phyloP scores from a whole-genome alignment of 1,140 invertebrate genomes.

The Drosophila pectinifera region DNA sequence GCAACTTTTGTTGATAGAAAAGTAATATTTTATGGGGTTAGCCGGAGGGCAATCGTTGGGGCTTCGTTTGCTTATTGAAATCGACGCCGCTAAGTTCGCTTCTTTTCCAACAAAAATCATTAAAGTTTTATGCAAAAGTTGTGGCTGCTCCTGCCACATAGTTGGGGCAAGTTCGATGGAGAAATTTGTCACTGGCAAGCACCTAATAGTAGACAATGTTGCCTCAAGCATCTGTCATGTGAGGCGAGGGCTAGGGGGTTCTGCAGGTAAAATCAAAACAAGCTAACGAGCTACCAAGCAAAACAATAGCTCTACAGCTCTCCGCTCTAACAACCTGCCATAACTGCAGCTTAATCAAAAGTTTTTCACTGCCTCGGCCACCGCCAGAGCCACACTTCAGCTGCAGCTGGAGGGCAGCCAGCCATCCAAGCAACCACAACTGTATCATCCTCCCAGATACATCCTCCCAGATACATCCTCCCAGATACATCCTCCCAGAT shows the following conservation, averaged over 20 bases:
- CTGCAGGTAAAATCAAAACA: constrained; percentile 69
- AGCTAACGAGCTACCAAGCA: constrained; percentile 80
- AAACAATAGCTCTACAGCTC: constrained; percentile 72
- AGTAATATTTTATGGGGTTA: constrained; percentile 71
- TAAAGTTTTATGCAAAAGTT: constrained; percentile 73
- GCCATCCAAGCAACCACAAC: constrained; percentile 49
- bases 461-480: constrained; percentile 16
- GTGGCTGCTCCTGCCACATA: constrained; percentile 27
- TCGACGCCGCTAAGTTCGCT: constrained; percentile 34
- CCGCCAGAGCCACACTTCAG: constrained; percentile 17
- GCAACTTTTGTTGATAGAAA: constrained; percentile 75
- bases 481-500: constrained; percentile 6
- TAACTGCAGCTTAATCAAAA: constrained; percentile 84
- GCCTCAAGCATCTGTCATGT: constrained; percentile 52
- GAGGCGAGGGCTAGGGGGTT: neutral
- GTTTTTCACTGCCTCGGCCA: constrained; percentile 66
- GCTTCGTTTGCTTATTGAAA: constrained; percentile 71
- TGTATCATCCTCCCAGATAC: constrained; percentile 31
- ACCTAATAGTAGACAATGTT: constrained; percentile 62
- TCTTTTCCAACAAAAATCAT: constrained; percentile 76
- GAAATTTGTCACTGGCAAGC: constrained; percentile 76
- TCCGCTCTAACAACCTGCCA: constrained; percentile 71
- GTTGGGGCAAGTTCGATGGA: constrained; percentile 13
- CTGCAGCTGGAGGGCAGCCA: constrained; percentile 52
- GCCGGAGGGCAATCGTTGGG: constrained; percentile 16